Conservation (phyloP, 92 coral and sea anemone species). For the Porites evermanni region DNA sequence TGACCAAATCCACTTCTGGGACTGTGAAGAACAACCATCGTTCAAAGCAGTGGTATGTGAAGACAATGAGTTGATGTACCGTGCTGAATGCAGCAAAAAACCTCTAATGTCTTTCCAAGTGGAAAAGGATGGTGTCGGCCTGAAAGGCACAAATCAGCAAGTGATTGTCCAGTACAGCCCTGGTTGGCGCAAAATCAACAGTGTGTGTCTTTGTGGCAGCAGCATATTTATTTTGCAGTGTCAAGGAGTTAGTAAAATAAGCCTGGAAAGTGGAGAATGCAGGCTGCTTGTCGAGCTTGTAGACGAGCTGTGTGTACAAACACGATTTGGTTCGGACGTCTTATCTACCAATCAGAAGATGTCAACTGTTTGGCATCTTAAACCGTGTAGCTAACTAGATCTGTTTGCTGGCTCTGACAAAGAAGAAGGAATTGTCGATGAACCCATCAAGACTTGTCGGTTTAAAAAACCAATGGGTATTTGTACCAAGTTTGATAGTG, state of each 20-base stretch:
- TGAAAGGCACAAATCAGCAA: slow-evolving; percentile 38
- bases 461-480: slow-evolving; percentile 56
- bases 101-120: slow-evolving; percentile 42
- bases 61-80: slow-evolving; percentile 45
- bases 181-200: slow-evolving; percentile 38
- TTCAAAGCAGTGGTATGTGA: slow-evolving; percentile 52
- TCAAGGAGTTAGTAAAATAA: slow-evolving; percentile 35
- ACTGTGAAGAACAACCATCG: slow-evolving; percentile 42
- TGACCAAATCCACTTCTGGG: slow-evolving; percentile 67
- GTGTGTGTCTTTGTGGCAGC: slow-evolving; percentile 46
- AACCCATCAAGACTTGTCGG: slow-evolving; percentile 37
- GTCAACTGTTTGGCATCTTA: slow-evolving; percentile 59
- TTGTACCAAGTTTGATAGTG: slow-evolving; percentile 66
- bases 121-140: slow-evolving; percentile 56
- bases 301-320: slow-evolving; percentile 47
- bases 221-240: slow-evolving; percentile 20
- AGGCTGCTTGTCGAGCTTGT: slow-evolving; percentile 26
- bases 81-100: slow-evolving; percentile 38
- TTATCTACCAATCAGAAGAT: slow-evolving; percentile 51
- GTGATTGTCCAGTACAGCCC: slow-evolving; percentile 21
- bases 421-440: slow-evolving; percentile 61
- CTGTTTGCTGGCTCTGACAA: slow-evolving; percentile 65
- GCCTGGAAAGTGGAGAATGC: slow-evolving; percentile 37
- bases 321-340: slow-evolving; percentile 41
- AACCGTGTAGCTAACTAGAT: slow-evolving; percentile 13